A percentile compares a stretch with the other conserved stretches of the same genome.
phyloP scores from a whole-genome alignment of 2,797 vertebrate species.

The Amblyraja radiata region DNA sequence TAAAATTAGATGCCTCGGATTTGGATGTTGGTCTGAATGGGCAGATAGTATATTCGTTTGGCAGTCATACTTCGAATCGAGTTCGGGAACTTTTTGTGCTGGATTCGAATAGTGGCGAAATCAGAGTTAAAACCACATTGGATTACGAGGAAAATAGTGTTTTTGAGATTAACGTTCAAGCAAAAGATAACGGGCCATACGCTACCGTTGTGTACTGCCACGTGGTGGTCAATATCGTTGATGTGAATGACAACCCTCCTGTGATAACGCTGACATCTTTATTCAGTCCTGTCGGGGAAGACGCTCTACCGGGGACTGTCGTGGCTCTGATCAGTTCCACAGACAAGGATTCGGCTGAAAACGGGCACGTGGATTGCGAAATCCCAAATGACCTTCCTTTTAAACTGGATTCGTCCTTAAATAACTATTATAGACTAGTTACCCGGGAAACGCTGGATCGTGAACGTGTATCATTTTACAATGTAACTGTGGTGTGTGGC shows the following conservation, averaged over 20 bases:
- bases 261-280: slow-evolving; percentile 52
- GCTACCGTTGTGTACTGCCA: slow-evolving; percentile 49
- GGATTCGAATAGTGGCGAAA: slow-evolving; percentile 48
- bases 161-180: slow-evolving; percentile 52
- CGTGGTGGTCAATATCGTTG: slow-evolving; percentile 53
- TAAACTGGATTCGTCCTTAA: neutral
- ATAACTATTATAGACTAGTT: slow-evolving; percentile 23
- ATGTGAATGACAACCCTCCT: slow-evolving; percentile 57
- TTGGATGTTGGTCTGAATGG: slow-evolving; percentile 55
- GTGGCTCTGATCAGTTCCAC: slow-evolving; percentile 21
- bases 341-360: slow-evolving; percentile 33
- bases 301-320: neutral
- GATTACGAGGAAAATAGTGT: slow-evolving; percentile 53
- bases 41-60: slow-evolving; percentile 54
- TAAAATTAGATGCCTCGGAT: slow-evolving; percentile 53
- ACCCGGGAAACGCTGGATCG: slow-evolving; percentile 22
- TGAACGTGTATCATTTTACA: slow-evolving; percentile 4
- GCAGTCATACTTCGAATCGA: slow-evolving; percentile 38
- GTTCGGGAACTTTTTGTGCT: slow-evolving; percentile 35
- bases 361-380: neutral
- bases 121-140: slow-evolving; percentile 49
- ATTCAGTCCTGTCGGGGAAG: slow-evolving; percentile 53
- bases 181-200: slow-evolving; percentile 51
- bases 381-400: neutral
- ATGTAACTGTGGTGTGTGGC: neutral